Percentiles rank a stretch among this genome's conserved stretches.
Conservation (phyloP, 2,797 vertebrate species). For the Gouania willdenowi region DNA sequence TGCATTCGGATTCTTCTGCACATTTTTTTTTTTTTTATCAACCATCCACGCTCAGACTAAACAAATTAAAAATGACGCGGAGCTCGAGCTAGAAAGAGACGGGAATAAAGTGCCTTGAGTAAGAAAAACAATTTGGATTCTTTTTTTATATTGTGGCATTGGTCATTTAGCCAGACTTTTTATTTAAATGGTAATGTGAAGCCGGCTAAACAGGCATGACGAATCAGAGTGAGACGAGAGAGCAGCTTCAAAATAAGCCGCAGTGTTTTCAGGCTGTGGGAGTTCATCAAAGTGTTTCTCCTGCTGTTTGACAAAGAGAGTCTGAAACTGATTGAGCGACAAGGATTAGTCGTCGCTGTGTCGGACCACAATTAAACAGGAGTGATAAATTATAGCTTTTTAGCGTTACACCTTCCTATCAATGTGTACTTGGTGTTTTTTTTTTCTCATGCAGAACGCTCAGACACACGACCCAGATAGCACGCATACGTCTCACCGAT, state of each 20-base stretch:
- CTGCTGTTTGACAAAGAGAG: slow-evolving; percentile 40
- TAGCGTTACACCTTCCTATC: slow-evolving; percentile 28
- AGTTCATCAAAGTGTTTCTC: slow-evolving; percentile 58
- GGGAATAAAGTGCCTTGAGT: slow-evolving; percentile 44
- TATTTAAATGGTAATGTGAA: slow-evolving; percentile 74
- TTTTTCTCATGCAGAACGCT: too few relatives aligned
- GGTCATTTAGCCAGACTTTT: slow-evolving; percentile 63
- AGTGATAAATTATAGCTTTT: slow-evolving; percentile 81
- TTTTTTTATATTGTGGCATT: slow-evolving; percentile 61
- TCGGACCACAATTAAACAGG: slow-evolving; percentile 85
- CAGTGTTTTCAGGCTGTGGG: slow-evolving; percentile 30
- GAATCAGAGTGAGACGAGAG: slow-evolving; percentile 53
- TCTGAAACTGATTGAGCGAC: slow-evolving; percentile 43
- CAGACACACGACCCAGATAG: too few relatives aligned
- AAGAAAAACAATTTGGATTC: slow-evolving; percentile 60
- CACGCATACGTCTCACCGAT: too few relatives aligned
- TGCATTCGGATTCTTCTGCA: slow-evolving; percentile 36
- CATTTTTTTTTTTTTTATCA: slow-evolving; percentile 40
- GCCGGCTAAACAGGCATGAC: slow-evolving; percentile 55
- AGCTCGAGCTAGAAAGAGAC: slow-evolving; percentile 31
- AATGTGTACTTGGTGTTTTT: not conserved
- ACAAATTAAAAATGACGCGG: slow-evolving; percentile 50
- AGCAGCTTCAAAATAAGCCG: slow-evolving; percentile 50
- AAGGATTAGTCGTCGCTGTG: slow-evolving; percentile 66
- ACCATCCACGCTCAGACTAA: slow-evolving; percentile 32